Conservation (phyloP, 2,888 invertebrate species). For the Trichogramma evanescens region DNA sequence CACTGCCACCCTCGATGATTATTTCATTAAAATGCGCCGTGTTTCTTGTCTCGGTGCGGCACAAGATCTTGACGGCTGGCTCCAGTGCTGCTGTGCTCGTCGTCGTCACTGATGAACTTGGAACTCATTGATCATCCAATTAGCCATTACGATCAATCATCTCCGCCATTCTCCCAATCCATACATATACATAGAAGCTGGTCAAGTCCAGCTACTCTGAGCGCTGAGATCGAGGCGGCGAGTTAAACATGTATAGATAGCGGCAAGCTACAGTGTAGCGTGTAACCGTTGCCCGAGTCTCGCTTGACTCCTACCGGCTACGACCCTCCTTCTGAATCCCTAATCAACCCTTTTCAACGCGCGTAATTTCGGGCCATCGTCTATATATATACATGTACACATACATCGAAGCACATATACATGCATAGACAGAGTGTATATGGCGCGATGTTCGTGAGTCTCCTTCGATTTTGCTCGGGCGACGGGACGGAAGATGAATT, state of each 20-base stretch:
- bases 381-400: slow-evolving; percentile 19
- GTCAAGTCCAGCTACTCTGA: slow-evolving; percentile 46
- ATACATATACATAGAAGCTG: not conserved
- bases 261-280: not conserved
- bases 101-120: slow-evolving; percentile 32
- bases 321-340: slow-evolving; percentile 44
- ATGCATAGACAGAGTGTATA: no score
- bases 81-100: not conserved
- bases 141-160: slow-evolving; percentile 68
- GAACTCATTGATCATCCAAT: slow-evolving; percentile 70
- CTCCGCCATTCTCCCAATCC: slow-evolving; percentile 36
- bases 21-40: slow-evolving; percentile 11
- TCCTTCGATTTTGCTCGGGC: slow-evolving; percentile 20
- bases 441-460: slow-evolving; percentile 4
- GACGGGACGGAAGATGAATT: slow-evolving; percentile 26
- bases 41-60: no score
- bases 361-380: slow-evolving; percentile 39
- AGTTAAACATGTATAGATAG: slow-evolving; percentile 12
- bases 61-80: no score
- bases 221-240: slow-evolving; percentile 24
- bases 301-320: slow-evolving; percentile 30
- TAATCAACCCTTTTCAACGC: slow-evolving; percentile 49
- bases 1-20: slow-evolving; percentile 3
- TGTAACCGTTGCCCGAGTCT: slow-evolving; percentile 19
- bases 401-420: not conserved